A percentile compares a stretch with the other conserved stretches of the same genome.
Evolutionary conservation across 64 coral and sea anemone genomes (phyloP).

Genomic region (Anthopleura sola): DNA sequence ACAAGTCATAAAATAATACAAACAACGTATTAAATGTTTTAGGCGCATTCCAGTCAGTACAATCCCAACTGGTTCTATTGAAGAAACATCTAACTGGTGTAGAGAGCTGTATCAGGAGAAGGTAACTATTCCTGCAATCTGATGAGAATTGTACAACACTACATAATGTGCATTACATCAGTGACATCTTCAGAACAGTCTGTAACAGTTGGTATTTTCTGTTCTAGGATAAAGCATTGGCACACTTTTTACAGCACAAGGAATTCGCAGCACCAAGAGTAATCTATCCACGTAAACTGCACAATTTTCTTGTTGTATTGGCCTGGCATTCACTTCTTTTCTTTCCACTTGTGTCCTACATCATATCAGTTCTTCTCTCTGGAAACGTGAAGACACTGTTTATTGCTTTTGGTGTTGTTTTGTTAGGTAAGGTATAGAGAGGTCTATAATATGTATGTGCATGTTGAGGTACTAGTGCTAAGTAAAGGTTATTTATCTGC

Average conservation of each 20-base stretch:
- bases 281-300: constrained; percentile 54
- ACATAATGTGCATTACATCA: too few species aligned
- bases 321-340: constrained; percentile 61
- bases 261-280: constrained; percentile 58
- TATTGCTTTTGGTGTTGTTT: constrained; percentile 26
- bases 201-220: neutral
- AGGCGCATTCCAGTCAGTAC: constrained; percentile 70
- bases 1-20: too few species aligned
- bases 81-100: constrained; percentile 75
- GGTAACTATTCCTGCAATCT: constrained; percentile 15
- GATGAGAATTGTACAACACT: neutral
- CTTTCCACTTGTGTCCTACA: constrained; percentile 54
- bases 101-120: constrained; percentile 67
- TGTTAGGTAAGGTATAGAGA: constrained; percentile 55
- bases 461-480: neutral
- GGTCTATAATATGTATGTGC: neutral
- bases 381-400: constrained; percentile 40
- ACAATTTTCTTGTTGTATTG: constrained; percentile 55
- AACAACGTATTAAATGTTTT: neutral
- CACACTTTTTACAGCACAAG: constrained; percentile 72
- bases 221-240: constrained; percentile 76
- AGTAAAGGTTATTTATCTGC: neutral
- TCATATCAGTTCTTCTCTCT: constrained; percentile 53
- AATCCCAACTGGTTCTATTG: constrained; percentile 61
- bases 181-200: neutral